Evolutionary conservation across 2,797 vertebrate genomes (phyloP).

Genomic region (Mastacembelus armatus): DNA sequence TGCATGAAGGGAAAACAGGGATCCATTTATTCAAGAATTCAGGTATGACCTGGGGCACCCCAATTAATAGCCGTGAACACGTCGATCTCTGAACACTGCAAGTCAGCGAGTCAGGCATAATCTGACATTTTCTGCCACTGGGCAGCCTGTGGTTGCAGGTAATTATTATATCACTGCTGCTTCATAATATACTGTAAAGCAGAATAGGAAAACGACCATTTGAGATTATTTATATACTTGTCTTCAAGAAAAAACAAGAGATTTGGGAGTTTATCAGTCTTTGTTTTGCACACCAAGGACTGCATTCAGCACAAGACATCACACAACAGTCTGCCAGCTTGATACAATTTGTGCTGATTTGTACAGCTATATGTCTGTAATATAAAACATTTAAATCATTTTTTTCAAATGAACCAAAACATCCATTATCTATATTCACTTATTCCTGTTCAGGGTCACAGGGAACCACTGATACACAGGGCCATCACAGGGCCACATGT

Average conservation of each 20-base stretch:
- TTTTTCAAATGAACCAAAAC: not conserved
- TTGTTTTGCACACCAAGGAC: too few species aligned
- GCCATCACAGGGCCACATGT: too few species aligned
- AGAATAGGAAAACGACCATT: not conserved
- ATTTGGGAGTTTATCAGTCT: not conserved
- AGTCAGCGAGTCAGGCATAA: conserved; percentile 10
- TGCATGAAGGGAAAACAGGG: not conserved
- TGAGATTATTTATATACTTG: conserved; percentile 1
- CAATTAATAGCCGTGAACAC: conserved; percentile 18
- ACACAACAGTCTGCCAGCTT: not conserved
- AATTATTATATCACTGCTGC: not conserved
- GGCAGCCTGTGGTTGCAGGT: conserved; percentile 3
- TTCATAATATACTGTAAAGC: too few species aligned
- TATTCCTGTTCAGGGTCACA: too few species aligned
- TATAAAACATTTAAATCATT: not conserved
- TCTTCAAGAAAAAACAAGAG: not conserved
- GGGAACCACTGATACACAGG: too few species aligned
- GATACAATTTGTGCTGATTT: not conserved
- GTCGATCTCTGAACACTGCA: conserved; percentile 15
- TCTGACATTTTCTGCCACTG: not conserved
- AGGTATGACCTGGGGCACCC: not conserved
- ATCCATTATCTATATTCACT: too few species aligned
- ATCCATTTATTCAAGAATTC: conserved; percentile 13
- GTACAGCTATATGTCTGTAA: not conserved
- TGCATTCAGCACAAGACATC: too few species aligned